A percentile compares a stretch with the other conserved stretches of the same genome.
Evolutionary conservation across 2,797 vertebrate species (phyloP).

Genomic region (Bovichtus diacanthus): DNA sequence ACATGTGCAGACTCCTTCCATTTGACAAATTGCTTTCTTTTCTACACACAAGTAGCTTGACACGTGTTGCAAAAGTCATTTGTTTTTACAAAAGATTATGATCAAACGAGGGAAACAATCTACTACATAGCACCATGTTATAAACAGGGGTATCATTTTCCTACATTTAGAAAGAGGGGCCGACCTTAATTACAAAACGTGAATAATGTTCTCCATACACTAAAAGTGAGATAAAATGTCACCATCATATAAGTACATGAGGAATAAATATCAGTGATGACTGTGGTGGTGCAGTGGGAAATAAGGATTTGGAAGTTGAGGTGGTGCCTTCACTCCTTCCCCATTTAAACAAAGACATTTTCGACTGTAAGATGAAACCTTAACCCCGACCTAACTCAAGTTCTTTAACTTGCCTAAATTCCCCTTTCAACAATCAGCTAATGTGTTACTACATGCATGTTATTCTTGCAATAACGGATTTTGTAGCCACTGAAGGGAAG

Average conservation of each 20-base stretch:
- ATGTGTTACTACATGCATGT: too few species aligned
- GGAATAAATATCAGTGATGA: background rate
- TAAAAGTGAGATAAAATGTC: background rate
- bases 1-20: slow-evolving; percentile 25
- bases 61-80: slow-evolving; percentile 12
- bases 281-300: too few species aligned
- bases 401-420: too few species aligned
- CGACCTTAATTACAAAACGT: background rate
- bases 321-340: too few species aligned
- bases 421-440: too few species aligned
- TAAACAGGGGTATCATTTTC: background rate
- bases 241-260: background rate
- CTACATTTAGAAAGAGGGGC: background rate
- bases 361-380: background rate
- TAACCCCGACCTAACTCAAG: too few species aligned
- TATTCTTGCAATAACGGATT: too few species aligned
- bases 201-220: background rate
- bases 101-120: background rate
- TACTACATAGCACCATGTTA: background rate
- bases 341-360: background rate
- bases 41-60: slow-evolving; percentile 15
- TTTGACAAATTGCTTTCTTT: slow-evolving; percentile 53
- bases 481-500: too few species aligned
- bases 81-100: slow-evolving; percentile 7
- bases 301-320: too few species aligned